Conservation (phyloP, 2,888 invertebrate genomes). For the Cerastis rubricosa region DNA sequence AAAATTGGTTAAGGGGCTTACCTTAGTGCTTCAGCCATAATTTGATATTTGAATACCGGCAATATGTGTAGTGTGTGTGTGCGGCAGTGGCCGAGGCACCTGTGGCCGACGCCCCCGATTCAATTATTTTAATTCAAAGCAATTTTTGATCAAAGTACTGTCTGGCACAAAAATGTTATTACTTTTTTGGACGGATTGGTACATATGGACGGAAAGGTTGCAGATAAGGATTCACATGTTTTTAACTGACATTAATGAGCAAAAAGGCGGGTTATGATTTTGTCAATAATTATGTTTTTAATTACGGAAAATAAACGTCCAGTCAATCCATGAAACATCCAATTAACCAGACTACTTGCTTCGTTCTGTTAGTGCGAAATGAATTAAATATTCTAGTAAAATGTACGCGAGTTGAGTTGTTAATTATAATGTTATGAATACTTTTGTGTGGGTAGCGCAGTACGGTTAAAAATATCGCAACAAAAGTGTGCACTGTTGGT, state of each 20-base stretch:
- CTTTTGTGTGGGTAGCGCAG: background rate
- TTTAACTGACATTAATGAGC: no score
- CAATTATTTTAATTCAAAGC: no score
- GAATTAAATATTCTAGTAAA: background rate
- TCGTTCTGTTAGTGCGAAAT: background rate
- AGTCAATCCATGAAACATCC: background rate
- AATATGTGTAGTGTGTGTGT: no score
- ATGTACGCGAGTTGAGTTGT: background rate
- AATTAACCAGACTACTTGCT: background rate
- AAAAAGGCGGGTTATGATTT: no score
- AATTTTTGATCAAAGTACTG: no score
- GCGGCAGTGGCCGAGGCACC: no score
- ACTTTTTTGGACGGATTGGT: no score
- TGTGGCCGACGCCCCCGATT: no score
- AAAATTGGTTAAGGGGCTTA: background rate
- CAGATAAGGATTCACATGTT: background rate
- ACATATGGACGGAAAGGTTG: no score
- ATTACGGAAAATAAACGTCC: background rate
- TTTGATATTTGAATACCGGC: no score
- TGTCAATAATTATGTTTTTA: background rate
- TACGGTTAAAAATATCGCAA: constrained; percentile 3
- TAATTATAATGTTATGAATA: background rate
- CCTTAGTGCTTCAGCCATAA: background rate
- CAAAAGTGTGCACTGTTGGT: background rate
- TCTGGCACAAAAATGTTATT: no score